These are phyloP conservation scores for Phalacrocorax carbo DNA, from an alignment of 2,113 vertebrate genomes.

Conservation along the genomic window DNA sequence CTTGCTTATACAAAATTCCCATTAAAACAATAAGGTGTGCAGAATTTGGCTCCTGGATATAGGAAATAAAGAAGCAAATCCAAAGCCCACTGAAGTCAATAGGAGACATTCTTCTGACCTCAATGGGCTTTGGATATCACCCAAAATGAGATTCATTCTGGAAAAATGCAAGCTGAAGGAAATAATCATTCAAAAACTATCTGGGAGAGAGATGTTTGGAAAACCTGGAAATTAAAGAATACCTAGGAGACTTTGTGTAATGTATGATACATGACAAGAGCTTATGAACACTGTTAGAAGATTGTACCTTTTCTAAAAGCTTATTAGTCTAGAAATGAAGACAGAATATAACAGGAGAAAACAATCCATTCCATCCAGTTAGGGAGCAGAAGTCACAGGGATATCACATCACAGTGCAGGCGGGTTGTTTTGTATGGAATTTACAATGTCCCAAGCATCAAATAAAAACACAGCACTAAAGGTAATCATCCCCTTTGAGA, in stretches of 20 bases:
- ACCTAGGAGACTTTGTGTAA: constrained; percentile 25
- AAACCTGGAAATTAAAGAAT: constrained; percentile 58
- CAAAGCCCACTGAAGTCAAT: constrained; percentile 53
- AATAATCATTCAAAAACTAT: constrained; percentile 50
- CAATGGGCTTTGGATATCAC: constrained; percentile 47
- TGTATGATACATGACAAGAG: neutral
- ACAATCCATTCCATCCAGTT: neutral
- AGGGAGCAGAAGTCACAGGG: neutral
- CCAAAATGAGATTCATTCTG: constrained; percentile 56
- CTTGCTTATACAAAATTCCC: neutral
- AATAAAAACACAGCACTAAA: neutral
- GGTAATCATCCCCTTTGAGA: neutral
- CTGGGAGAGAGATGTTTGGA: constrained; percentile 37
- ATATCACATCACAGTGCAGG: neutral
- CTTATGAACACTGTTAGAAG: neutral
- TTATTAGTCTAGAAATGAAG: neutral
- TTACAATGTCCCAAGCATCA: neutral
- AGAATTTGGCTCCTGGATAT: constrained; percentile 42
- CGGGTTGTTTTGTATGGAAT: neutral
- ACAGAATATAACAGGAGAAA: neutral
- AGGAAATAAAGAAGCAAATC: constrained; percentile 53
- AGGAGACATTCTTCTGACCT: constrained; percentile 61
- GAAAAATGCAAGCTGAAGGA: constrained; percentile 53
- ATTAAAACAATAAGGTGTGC: constrained; percentile 57
- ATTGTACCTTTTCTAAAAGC: neutral